Evolutionary conservation across 2,113 vertebrate genomes (phyloP), one percentile per base, ranked within the genome.

Genomic region (Sinocyclocheilus maitianheensis): DNA sequence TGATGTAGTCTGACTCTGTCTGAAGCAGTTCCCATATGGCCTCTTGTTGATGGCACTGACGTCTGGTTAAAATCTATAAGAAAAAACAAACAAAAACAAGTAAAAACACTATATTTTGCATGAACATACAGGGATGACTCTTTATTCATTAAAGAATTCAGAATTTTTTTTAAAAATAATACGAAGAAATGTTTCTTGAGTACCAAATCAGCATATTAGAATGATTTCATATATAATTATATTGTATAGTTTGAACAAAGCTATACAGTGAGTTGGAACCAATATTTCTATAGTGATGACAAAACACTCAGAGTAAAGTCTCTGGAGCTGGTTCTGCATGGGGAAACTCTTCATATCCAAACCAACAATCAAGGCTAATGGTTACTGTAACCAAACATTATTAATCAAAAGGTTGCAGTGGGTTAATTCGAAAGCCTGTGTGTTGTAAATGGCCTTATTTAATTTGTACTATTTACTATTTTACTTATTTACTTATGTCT

Each of bases 1-100:
- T 96, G 85, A 99, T 99, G 91, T 99, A 99, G 75, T 96, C 95
- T 4, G 96, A 96, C 84, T 99, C 98, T 0, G 98, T 99, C 87
- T 98, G 96, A 87, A 99, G 93, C 30, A 99, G 96, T 90, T 99
- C 98, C 98, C 98, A 99, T 86, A 99, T 96, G 0, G 98, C 97
- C 92, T 99, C 98, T 93, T 99, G 98, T 93, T 99, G 98, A 94
- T 99, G 97, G 90, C 95, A 97, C 93, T 98, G 97, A 72, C 96
- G 93, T 84, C 95, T 95, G 0, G 94, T 96, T 92, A 99, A 88
- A 11, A 90, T 92, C 98, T 99, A 90, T 40, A 13, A 12, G 48
- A 12, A 51, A 12, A 43, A 48, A 53, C 14, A 53, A 53, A 53
- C 51, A 30, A 14, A 67, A 26, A 53, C 51, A 63, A 20, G 40